phyloP scores from a whole-genome alignment of 2,888 invertebrate genomes.

The Corythucha ciliata region DNA sequence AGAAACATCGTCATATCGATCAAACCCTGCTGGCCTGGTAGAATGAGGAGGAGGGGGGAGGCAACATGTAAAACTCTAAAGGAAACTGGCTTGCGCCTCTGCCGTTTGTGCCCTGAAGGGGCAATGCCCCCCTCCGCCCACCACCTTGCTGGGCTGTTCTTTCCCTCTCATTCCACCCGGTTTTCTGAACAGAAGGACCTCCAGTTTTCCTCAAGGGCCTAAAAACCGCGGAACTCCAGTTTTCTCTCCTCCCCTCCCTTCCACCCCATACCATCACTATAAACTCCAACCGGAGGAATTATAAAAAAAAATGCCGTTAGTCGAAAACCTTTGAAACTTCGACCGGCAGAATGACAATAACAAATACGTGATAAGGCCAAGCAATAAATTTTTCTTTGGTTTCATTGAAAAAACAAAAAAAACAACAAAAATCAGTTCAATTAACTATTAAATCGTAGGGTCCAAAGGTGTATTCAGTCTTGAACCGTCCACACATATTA shows the following conservation, averaged over 20 bases:
- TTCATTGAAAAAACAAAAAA: slow-evolving; percentile 6
- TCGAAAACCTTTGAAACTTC: too few relatives aligned
- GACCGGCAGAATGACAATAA: too few relatives aligned
- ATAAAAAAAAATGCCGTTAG: not conserved
- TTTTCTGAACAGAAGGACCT: not conserved
- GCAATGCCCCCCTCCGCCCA: too few relatives aligned
- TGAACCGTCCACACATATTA: slow-evolving; percentile 31
- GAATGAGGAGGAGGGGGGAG: too few relatives aligned
- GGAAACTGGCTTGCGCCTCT: too few relatives aligned
- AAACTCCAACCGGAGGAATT: slow-evolving; percentile 1
- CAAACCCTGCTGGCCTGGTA: too few relatives aligned
- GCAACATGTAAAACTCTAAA: too few relatives aligned
- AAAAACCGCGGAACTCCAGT: slow-evolving; percentile 11
- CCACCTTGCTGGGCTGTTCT: too few relatives aligned
- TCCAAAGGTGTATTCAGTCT: slow-evolving; percentile 30
- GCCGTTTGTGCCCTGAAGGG: too few relatives aligned
- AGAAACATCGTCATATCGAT: too few relatives aligned
- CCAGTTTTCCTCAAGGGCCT: slow-evolving; percentile 30
- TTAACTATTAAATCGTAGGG: slow-evolving; percentile 18
- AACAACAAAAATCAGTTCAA: not conserved
- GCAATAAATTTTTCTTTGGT: slow-evolving; percentile 2
- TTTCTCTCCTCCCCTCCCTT: slow-evolving; percentile 6
- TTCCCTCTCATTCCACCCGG: too few relatives aligned
- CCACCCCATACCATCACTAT: not conserved
- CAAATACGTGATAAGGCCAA: not conserved